Evolutionary conservation across 2,888 invertebrate species (phyloP).

Genomic region (Rhaphigaster nebulosa): DNA sequence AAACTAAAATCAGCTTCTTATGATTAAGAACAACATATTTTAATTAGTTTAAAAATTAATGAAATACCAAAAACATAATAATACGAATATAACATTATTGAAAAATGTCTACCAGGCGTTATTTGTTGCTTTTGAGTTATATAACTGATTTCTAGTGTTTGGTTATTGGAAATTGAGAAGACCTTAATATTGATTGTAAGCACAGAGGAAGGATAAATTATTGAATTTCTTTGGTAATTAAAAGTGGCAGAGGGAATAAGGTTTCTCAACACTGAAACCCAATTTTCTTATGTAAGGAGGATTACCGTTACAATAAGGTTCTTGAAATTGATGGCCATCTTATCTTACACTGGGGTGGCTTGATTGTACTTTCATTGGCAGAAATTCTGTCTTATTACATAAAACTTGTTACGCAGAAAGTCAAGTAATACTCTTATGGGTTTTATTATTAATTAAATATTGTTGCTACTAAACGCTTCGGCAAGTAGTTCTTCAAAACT

Average conservation of each 20-base stretch:
- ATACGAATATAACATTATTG: not conserved
- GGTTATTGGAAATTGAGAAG: not conserved
- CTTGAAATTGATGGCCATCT: not conserved
- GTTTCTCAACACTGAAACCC: not conserved
- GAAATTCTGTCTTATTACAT: not conserved
- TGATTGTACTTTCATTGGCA: not conserved
- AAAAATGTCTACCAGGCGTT: not conserved
- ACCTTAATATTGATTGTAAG: not conserved
- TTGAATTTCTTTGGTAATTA: constrained; percentile 15
- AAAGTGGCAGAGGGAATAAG: constrained; percentile 1
- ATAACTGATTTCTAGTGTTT: not conserved
- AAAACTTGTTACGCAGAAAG: not conserved
- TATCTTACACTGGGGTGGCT: not conserved
- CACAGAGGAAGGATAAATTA: not conserved
- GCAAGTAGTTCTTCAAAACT: too few species aligned
- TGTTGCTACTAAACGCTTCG: not conserved
- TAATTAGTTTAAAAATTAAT: too few species aligned
- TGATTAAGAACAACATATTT: too few species aligned
- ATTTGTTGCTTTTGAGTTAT: not conserved
- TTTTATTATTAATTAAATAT: not conserved
- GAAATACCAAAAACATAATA: not conserved
- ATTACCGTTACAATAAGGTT: not conserved
- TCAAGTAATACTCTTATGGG: not conserved
- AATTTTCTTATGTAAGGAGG: constrained; percentile 11
- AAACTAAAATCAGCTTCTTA: too few species aligned